Evolutionary conservation across 1,140 invertebrate species (phyloP), one percentile per base, ranked within the genome.

Genomic region (Plectus sambesii): DNA sequence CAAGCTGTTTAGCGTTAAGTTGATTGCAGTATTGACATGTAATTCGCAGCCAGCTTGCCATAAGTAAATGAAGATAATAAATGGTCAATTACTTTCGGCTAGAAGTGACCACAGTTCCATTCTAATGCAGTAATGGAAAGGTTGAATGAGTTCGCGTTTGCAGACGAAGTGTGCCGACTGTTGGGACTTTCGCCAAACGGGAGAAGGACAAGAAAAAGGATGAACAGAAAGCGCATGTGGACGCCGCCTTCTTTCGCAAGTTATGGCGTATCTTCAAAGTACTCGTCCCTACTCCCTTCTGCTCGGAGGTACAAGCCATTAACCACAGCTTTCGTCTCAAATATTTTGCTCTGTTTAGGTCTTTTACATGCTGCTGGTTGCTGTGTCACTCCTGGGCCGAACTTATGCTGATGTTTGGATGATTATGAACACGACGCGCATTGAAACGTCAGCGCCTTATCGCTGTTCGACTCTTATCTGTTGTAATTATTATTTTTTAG

Each of bases 401-500:
- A 93, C 90, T 0, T 76, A 90, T 22, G 93, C 87, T 68, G 92
- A 98, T 74, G 78, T 98, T 39, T 97, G 88, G 87, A 82, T 96
- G 75, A 97, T 98, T 55, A 82, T 85, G 60, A 85, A 85, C 71
- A 82, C 82, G 12, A 97, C 90, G 2, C 76, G 84, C 46, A 82
- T 96, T 61, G 90, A 97, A 78, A 86, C 82, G 84, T 86, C n/a
- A n/a, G n/a, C n/a, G n/a, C n/a, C n/a, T n/a, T n/a, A n/a, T n/a
- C n/a, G n/a, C n/a, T n/a, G n/a, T n/a, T n/a, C n/a, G n/a, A n/a
- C n/a, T 30, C 20, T 41, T 30, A n/a, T 42, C 2, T 19, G 30
- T 42, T 38, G 5, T 23, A 38, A 24, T 20, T 42, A 56, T 49
- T 68, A 72, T 68, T 58, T 80, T 70, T 51, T 72, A 88, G 88